Base-by-base conservation (phyloP, 2,888 invertebrate species). In the Drosophila meridiana region DNA sequence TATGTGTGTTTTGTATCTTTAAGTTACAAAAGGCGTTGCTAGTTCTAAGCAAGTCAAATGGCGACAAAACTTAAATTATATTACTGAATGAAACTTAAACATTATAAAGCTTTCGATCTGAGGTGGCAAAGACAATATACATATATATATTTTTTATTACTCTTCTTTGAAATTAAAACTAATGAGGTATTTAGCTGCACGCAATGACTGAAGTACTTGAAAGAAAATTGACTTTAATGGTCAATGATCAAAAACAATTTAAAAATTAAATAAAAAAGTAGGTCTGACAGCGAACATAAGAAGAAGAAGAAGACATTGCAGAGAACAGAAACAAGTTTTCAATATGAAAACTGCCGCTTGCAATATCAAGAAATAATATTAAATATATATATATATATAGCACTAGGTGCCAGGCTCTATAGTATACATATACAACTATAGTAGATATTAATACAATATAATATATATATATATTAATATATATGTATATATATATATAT, bases 141-240 rank as follows among this genome's bases (percentile, higher is more conserved):
- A 47, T 11, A 43, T 26, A 20, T 26, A n/a, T 5, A 43, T 20
- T 52, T 38, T 38, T 30, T n/a, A 45, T 47, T 26, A 48, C 3
- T 42, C n/a, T 52, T 47, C 26, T 30, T 53, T 52, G 28, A 79
- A 80, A 86, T 82, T 90, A 90, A 78, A 90, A 78, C 87, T 91
- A 91, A 91, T 91, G 91, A 91, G 91, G 92, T 91, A 91, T 90
- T 89, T 85, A 77, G 78, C 84, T 84, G 90, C 90, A 90, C 87
- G 85, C 90, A 88, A 87, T 75, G 81, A 78, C 76, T 71, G 76
- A 90, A 80, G 59, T 85, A 82, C 65, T 82, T 67, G 34, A 72
- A 66, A 80, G 71, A 71, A 83, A 89, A 87, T 87, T 90, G 79
- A 90, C 87, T 90, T 70, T 71, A 87, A 81, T 84, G 81, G 69